These are phyloP conservation scores for Catostylus mosaicus DNA, from an alignment of 30 jellyfish, hydroid and myxozoan species.

Conservation along the genomic window DNA sequence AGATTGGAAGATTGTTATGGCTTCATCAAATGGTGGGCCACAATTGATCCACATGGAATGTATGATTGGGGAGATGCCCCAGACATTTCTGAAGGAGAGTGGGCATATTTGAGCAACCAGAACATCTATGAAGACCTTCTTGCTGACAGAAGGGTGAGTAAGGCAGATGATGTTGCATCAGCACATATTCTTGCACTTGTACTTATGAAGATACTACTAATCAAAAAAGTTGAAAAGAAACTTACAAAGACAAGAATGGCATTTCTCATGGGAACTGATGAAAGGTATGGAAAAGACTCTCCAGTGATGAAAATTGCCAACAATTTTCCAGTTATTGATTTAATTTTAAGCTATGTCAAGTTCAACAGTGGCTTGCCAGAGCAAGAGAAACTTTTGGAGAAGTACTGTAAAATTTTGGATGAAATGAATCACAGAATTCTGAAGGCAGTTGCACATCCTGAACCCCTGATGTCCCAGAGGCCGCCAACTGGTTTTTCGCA, in stretches of 20 bases:
- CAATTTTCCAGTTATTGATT: conserved; percentile 6
- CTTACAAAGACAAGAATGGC: neutral
- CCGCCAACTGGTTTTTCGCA: neutral
- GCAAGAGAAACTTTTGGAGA: conserved; percentile 6
- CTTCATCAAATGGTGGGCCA: conserved; percentile 42
- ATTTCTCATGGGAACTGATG: conserved; percentile 25
- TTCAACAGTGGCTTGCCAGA: neutral
- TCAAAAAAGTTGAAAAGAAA: neutral
- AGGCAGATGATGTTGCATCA: neutral
- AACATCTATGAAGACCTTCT: conserved; percentile 15
- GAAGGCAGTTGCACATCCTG: conserved; percentile 11
- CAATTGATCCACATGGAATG: neutral
- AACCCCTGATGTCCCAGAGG: conserved; percentile 1
- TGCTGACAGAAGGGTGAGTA: neutral
- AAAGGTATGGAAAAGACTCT: conserved; percentile 10
- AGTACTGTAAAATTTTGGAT: neutral
- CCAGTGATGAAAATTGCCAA: conserved; percentile 27
- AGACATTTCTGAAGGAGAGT: neutral
- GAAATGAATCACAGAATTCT: neutral
- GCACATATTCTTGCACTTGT: conserved; percentile 1
- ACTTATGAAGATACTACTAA: conserved; percentile 9
- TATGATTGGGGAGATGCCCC: neutral
- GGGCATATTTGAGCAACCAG: neutral
- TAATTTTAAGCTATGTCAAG: neutral
- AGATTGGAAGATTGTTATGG: neutral